Base-by-base conservation (phyloP, 2,797 vertebrate genomes). In the Alfaro cultratus region DNA sequence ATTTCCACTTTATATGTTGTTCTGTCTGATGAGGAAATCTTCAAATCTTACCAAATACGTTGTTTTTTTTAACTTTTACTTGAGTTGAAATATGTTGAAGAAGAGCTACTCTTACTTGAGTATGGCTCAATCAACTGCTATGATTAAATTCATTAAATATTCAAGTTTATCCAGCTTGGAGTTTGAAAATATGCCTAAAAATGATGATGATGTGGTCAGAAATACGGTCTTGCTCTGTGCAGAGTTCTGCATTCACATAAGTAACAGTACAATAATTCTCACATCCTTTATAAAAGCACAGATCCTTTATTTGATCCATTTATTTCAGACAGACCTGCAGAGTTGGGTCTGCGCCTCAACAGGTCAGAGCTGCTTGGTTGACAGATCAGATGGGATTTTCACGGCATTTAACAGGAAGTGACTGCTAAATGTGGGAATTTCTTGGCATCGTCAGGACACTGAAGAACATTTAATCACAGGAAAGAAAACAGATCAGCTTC, bases 401-500 rank as follows among this genome's bases (percentile, higher is more conserved):
- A 29, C 1, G 5, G 12, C 41, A 29, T 71, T 45, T 5, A 29
- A 45, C 68, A 71, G 68, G 68, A 71, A 71, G 68, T 16, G 13
- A 46, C 41, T 45, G 26, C 23, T 71, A n/a, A 6, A 71, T 45
- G 39, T 71, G 68, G 41, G 45, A 45, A 71, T 67, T 55, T 31
- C 75, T 78, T 76, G 73, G 45, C 34, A 34, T 57, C 46, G 4
- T 10, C 43, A 73, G 15, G 1, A 64, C 46, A n/a, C 49, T 57
- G 4, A 74, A 57, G n/a, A 62, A 6, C 72, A 47, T 76, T 78
- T 71, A 71, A 45, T 71, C 31, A 70, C 34, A 39, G 4, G 75
- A 80, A 82, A 29, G 31, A 64, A 76, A 77, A 74, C 62, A 41
- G 45, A 47, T 41, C 29, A 31, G 39, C 74, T 84, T 77, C 36